Conservation (phyloP, 1,140 invertebrate species). For the Penaeus chinensis region DNA sequence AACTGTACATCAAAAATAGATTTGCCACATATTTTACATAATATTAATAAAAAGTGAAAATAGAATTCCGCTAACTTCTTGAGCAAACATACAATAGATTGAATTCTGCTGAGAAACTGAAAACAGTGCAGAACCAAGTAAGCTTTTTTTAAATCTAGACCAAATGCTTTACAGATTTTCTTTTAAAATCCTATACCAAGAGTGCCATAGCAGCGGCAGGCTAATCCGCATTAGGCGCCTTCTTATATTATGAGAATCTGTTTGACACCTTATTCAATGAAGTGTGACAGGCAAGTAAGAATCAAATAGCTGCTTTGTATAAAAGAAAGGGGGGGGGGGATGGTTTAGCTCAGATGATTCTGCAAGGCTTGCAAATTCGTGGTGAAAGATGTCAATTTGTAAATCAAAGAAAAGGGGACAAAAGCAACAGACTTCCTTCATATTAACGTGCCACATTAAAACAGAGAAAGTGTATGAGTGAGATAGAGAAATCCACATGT, state of each 20-base stretch:
- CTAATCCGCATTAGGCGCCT: slow-evolving; percentile 39
- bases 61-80: slow-evolving; percentile 61
- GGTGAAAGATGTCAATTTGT: no score
- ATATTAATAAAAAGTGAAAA: slow-evolving; percentile 62
- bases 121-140: slow-evolving; percentile 44
- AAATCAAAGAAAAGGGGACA: no score
- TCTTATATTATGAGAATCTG: slow-evolving; percentile 34
- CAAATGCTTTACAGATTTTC: slow-evolving; percentile 34
- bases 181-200: slow-evolving; percentile 42
- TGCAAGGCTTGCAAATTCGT: no score
- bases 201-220: slow-evolving; percentile 33
- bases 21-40: slow-evolving; percentile 60
- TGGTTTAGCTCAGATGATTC: no score
- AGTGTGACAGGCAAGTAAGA: no score
- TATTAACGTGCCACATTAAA: no score
- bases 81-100: slow-evolving; percentile 62
- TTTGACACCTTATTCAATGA: slow-evolving; percentile 1
- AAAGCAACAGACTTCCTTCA: no score
- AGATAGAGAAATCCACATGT: no score
- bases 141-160: slow-evolving; percentile 44
- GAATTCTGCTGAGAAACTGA: slow-evolving; percentile 58
- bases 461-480: no score
- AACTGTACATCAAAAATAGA: slow-evolving; percentile 63
- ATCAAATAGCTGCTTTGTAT: no score
- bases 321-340: no score